Evolutionary conservation across 2,113 vertebrate genomes (phyloP).

Genomic region (Limanda limanda): DNA sequence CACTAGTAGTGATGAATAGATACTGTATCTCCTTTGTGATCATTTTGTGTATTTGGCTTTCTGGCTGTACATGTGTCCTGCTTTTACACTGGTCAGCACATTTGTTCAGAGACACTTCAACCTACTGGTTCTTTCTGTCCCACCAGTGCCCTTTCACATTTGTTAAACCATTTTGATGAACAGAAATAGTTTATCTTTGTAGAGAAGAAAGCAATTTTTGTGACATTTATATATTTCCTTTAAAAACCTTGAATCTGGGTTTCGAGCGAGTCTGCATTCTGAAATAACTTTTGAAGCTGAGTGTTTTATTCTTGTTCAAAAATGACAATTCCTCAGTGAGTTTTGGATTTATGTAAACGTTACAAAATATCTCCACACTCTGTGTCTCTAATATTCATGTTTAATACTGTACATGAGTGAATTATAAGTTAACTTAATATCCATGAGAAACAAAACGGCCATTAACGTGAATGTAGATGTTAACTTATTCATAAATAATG

Average conservation of each 20-base stretch:
- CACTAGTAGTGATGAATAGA: conserved; percentile 71
- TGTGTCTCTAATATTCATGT: too few relatives aligned
- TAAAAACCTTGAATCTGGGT: neutral
- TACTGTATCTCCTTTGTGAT: conserved; percentile 45
- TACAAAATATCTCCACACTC: too few relatives aligned
- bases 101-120: conserved; percentile 9
- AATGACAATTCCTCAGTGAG: too few relatives aligned
- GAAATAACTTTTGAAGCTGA: neutral
- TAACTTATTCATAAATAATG: too few relatives aligned
- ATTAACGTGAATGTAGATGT: too few relatives aligned
- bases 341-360: too few relatives aligned
- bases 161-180: neutral
- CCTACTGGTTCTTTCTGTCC: conserved; percentile 11
- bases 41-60: conserved; percentile 36
- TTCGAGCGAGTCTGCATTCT: neutral
- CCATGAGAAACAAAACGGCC: too few relatives aligned
- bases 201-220: neutral
- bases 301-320: too few relatives aligned
- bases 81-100: conserved; percentile 33
- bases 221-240: neutral
- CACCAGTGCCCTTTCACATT: neutral
- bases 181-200: neutral
- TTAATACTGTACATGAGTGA: too few relatives aligned
- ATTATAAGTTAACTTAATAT: too few relatives aligned
- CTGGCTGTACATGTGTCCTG: conserved; percentile 12